Evolutionary conservation across 2,888 invertebrate genomes (phyloP), one percentile per base, ranked within the genome.

Genomic region (Orthonevra nobilis): DNA sequence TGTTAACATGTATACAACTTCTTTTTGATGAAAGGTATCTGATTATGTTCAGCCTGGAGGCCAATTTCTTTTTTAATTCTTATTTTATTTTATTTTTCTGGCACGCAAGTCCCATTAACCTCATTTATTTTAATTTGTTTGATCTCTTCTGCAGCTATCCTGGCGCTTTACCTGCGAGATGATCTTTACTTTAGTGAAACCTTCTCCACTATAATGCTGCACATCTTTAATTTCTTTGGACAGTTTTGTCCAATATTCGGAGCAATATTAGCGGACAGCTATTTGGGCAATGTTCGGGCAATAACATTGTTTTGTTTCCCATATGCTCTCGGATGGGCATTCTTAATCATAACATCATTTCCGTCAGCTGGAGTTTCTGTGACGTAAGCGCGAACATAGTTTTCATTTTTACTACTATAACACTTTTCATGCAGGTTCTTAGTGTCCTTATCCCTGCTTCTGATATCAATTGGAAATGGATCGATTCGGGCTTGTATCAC

Each of bases 401-500:
- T n/a, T n/a, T n/a, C n/a, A n/a, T n/a, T n/a, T 28, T 15, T 7
- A 1, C 46, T 68, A 28, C 32, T 84, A 54, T 84, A 81, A 82
- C 85, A 12, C 2, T 38, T 44, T 84, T 6, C 5, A 9, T 81
- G n/a, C 83, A 92, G 92, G 68, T 84, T 87, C 64, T 86, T 92
- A 34, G 90, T 91, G 5, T 88, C 91, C 34, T 81, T 91, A 12
- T 92, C 92, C 0, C 85, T 94, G 58, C 82, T 91, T 1, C 87
- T 93, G 44, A 92, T 94, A 75, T 92, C 92, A 5, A 84, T 92
- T 64, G 93, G 93, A 1, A 93, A 93, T 56, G 93, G 93, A 30
- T 93, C 93, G 3, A 92, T 94, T 81, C 92, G 94, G 81, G 93
- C 94, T 0, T 93, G 93, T 85, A 92, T 94, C 34, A 90, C 92